Conservation (phyloP, 2,888 invertebrate genomes). For the Sphaerophoria rueppellii region DNA sequence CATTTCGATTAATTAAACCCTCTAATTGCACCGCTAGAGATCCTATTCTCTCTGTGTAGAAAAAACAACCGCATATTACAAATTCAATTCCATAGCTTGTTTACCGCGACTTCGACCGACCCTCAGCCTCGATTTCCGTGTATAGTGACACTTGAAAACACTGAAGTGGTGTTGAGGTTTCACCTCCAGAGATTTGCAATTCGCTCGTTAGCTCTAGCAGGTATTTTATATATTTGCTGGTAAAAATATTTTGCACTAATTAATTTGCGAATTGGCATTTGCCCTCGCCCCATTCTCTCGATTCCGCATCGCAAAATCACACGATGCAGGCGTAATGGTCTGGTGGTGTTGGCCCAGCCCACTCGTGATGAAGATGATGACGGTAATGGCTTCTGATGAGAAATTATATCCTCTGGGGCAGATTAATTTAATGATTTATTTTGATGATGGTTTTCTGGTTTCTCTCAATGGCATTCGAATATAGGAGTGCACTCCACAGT, state of each 20-base stretch:
- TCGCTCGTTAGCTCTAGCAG: constrained; percentile 57
- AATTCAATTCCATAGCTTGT: neutral
- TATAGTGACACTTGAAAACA: constrained; percentile 57
- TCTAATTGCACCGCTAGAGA: constrained; percentile 68
- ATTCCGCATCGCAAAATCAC: no score
- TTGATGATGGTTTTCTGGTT: constrained; percentile 44
- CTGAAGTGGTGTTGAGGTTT: constrained; percentile 67
- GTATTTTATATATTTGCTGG: constrained; percentile 27
- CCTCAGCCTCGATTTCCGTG: constrained; percentile 9
- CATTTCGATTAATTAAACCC: constrained; percentile 72
- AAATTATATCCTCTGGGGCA: constrained; percentile 70
- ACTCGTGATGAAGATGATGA: constrained; percentile 1
- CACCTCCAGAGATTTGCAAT: constrained; percentile 71
- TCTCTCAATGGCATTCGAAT: constrained; percentile 37
- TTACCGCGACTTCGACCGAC: neutral
- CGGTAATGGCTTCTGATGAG: constrained; percentile 26
- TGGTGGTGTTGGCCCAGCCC: neutral
- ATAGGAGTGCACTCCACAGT: neutral
- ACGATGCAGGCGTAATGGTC: no score
- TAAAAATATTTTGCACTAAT: constrained; percentile 62
- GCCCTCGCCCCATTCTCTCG: neutral
- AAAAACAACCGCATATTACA: constrained; percentile 14
- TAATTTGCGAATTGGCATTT: constrained; percentile 70
- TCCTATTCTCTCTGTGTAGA: constrained; percentile 34
- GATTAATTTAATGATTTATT: constrained; percentile 74